Evolutionary conservation across 2,113 vertebrate species (phyloP).

Genomic region (Tychaedon coryphoeus): DNA sequence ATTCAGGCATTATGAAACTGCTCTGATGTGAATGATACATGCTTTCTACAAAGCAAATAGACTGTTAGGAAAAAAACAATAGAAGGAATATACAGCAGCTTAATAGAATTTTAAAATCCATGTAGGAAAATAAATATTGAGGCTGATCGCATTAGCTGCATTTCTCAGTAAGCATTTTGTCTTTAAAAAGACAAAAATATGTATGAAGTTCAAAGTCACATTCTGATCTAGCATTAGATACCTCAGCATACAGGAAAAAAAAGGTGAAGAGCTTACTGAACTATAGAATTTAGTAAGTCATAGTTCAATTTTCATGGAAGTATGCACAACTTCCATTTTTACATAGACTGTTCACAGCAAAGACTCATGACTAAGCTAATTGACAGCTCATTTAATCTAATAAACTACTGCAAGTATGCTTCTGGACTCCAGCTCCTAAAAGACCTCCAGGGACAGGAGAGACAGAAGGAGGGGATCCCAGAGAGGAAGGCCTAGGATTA

Average conservation of each 20-base stretch:
- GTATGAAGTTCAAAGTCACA: background rate
- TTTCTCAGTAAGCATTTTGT: background rate
- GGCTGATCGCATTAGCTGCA: background rate
- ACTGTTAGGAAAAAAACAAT: background rate
- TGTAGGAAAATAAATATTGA: background rate
- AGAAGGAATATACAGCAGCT: background rate
- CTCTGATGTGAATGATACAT: background rate
- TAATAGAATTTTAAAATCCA: background rate
- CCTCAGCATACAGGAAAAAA: background rate
- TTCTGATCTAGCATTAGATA: background rate
- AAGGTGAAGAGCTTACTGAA: background rate
- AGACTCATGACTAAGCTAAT: slow-evolving; percentile 36
- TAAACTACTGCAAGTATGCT: slow-evolving; percentile 22
- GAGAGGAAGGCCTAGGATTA: background rate
- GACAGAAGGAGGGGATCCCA: background rate
- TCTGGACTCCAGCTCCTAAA: slow-evolving; percentile 16
- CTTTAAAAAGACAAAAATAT: background rate
- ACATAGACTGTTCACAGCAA: background rate
- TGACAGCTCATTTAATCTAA: slow-evolving; percentile 61
- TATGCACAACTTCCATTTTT: background rate
- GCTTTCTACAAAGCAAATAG: background rate
- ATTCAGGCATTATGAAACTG: background rate
- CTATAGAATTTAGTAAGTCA: background rate
- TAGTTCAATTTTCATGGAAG: background rate
- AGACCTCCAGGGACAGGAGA: background rate